Evolutionary conservation across 2,888 invertebrate genomes (phyloP), one percentile per base, ranked within the genome.

Genomic region (Chymomyza caudatula): DNA sequence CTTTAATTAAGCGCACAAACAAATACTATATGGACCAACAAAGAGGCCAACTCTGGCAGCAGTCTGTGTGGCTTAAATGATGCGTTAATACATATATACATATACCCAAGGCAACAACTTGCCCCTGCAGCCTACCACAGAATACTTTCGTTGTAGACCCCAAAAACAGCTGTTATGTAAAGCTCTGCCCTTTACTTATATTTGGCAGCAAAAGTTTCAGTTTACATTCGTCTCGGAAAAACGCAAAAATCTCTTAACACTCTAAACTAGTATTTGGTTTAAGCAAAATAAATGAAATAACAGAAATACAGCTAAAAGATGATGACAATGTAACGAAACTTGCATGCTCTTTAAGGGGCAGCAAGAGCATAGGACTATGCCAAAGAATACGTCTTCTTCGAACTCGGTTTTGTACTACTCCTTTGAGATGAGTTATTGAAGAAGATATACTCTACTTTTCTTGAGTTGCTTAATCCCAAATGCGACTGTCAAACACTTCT

Each of bases 11-110:
- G 69, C 61, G 47, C 69, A 68, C 60, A 20, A 20, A 47, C 17
- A 47, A 17, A 47, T 17, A 44, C 44, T 43, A 15, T 43, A 6
- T 5, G 11, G 2, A 29, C 1, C 3, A 15, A 8, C 57, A 47
- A 15, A 17, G 17, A 15, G 44, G 15, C 15, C 44, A 15, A 47
- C 44, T 2, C 17, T 17, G 19, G 51, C 17, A 51, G 29, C 19
- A 51, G 19, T 59, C 61, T 75, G 68, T 37, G 68, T 71, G 67
- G 80, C 80, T 80, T 80, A 74, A 82, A 83, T 85, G 81, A 85
- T 83, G 81, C 78, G 84, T 84, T 82, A 74, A 82, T 76, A 74
- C 70, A 8, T 4, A 51, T 2, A 51, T 5, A 3, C 51, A 15
- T 2, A 51, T 17, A 20, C 13, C 11, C 47, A 60, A 29, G 70